phyloP scores from a whole-genome alignment of 2,113 vertebrate genomes.

The Odocoileus virginianus region DNA sequence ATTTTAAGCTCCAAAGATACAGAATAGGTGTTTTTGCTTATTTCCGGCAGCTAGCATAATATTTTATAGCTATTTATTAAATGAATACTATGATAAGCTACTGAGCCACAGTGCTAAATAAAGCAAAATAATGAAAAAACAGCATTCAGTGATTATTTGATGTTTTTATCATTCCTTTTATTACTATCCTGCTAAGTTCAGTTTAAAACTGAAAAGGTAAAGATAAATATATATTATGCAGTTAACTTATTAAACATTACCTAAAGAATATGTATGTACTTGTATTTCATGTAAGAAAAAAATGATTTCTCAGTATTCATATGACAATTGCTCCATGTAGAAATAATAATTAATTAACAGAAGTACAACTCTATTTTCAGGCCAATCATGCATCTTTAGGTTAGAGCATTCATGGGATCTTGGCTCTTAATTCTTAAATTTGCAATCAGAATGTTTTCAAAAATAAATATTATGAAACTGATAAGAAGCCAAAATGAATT shows the following conservation, averaged over 20 bases:
- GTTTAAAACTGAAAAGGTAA: background rate
- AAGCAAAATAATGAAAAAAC: background rate
- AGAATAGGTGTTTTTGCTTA: background rate
- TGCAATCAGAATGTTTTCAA: constrained; percentile 3
- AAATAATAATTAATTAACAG: background rate
- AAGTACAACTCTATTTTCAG: background rate
- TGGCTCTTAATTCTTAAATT: background rate
- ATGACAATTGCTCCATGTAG: background rate
- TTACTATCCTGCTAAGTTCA: background rate
- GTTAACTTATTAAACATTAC: background rate
- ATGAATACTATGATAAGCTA: background rate
- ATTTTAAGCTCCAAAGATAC: background rate
- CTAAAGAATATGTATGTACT: background rate
- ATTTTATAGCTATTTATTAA: background rate
- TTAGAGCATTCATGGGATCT: background rate
- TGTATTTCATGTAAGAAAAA: background rate
- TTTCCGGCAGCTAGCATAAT: background rate
- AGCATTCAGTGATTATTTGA: background rate
- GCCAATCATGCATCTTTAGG: background rate
- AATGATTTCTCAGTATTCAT: background rate
- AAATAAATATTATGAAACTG: background rate
- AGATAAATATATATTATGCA: background rate
- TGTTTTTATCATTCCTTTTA: constrained; percentile 13
- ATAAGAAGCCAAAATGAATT: background rate
- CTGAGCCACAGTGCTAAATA: background rate